Conservation (phyloP, 1,140 invertebrate genomes). For the Acromyrmex heyeri region DNA sequence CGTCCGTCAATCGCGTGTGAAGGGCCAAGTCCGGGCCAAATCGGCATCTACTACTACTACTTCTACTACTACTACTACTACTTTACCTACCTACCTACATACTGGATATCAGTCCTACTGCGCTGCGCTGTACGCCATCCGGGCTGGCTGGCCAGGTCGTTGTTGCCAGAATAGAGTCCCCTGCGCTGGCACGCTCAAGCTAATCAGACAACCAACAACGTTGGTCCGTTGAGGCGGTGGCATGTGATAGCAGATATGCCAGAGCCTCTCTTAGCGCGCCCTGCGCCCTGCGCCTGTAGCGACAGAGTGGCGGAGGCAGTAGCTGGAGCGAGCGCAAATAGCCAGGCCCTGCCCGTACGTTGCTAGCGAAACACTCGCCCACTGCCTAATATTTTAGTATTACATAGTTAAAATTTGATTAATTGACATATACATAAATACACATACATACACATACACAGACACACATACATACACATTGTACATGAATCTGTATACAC, state of each 20-base stretch:
- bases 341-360: constrained; percentile 86
- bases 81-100: constrained; percentile 80
- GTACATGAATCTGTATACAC: constrained; percentile 28
- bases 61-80: constrained; percentile 73
- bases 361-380: constrained; percentile 85
- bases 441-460: constrained; percentile 3
- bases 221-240: constrained; percentile 83
- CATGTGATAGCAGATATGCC: constrained; percentile 82
- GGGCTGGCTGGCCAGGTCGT: constrained; percentile 84
- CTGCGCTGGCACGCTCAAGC: constrained; percentile 83
- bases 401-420: constrained; percentile 78
- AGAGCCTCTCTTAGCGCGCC: constrained; percentile 79
- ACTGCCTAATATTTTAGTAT: constrained; percentile 84
- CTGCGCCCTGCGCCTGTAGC: constrained; percentile 84
- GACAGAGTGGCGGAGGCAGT: constrained; percentile 85
- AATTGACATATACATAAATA: constrained; percentile 72
- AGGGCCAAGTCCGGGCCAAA: constrained; percentile 80
- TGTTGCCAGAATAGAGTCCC: constrained; percentile 84
- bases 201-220: constrained; percentile 81
- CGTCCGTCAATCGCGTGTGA: constrained; percentile 80
- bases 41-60: constrained; percentile 76
- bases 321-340: constrained; percentile 85
- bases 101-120: constrained; percentile 82
- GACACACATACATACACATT: not conserved
- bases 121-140: constrained; percentile 82